Evolutionary conservation across 2,113 vertebrate genomes (phyloP), one percentile per base, ranked within the genome.

Genomic region (Gymnarchus niloticus): DNA sequence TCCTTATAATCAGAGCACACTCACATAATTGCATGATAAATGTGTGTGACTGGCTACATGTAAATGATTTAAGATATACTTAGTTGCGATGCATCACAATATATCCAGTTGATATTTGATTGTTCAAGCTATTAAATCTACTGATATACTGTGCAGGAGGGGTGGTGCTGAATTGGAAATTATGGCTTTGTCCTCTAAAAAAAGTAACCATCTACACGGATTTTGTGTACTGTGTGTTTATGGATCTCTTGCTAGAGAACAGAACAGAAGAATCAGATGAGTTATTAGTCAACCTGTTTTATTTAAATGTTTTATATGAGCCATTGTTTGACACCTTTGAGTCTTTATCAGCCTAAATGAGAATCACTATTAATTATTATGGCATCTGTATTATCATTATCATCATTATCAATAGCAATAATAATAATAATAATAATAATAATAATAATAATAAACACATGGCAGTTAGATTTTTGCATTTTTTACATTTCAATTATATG

Each of bases 1-100:
- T 90, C 87, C 92, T 92, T 91, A 92, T 91, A 94, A 93, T 91
- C 91, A 92, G 91, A 92, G 92, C 92, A 87, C 89, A 92, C 83
- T 94, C 93, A 94, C 91, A 91, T 92, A 94, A 95, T 93, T 88
- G 93, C 91, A 93, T 94, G 93, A 94, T 93, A 91, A 93, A 94
- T 95, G 91, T 90, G 85, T 93, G 84, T 91, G 91, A 95, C 91
- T 92, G 89, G 94, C 89, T 91, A 88, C 93, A 92, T 94, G 92
- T 91, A 94, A 94, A 95, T 94, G 91, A 91, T 93, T 88, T 90
- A 91, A 94, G 91, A 91, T 91, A 93, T 90, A 92, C 92, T 93
- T 91, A 88, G 85, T 92, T 88, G 91, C 92, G 89, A 91, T 56
- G 89, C 92, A 89, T 90, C 89, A 91, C 90, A 92, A 91, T 91